These are phyloP conservation scores for Oligia strigilis DNA, from an alignment of 2,888 invertebrate species.

Conservation along the genomic window DNA sequence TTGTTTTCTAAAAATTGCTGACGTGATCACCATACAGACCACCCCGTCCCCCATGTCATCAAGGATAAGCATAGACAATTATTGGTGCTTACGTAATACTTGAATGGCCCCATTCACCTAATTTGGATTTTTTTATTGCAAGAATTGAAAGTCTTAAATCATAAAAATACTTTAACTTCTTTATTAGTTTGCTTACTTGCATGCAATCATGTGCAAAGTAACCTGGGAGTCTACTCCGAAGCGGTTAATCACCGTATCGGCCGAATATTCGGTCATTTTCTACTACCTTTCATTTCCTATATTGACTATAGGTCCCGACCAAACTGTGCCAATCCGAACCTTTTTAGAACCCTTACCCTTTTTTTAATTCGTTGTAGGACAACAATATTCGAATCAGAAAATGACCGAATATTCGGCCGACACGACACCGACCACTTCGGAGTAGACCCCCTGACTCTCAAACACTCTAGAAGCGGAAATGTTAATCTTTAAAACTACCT, in stretches of 20 bases:
- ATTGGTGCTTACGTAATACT: not conserved
- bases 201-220: slow-evolving; percentile 7
- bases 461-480: slow-evolving; percentile 51
- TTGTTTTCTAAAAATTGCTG: not conserved
- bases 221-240: not conserved
- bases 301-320: no score
- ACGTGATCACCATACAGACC: not conserved
- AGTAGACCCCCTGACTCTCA: slow-evolving; percentile 1
- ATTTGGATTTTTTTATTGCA: slow-evolving; percentile 51
- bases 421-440: no score
- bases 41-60: no score
- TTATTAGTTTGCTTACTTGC: slow-evolving; percentile 17
- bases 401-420: no score
- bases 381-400: no score
- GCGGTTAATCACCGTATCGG: no score
- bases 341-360: no score
- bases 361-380: no score
- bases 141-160: slow-evolving; percentile 45
- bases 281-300: no score
- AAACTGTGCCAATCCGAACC: no score
- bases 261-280: no score
- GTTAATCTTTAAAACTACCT: slow-evolving; percentile 60
- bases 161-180: slow-evolving; percentile 51
- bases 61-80: no score
- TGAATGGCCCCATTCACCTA: slow-evolving; percentile 36